A percentile compares a stretch with the other conserved stretches of the same genome.
phyloP scores from a whole-genome alignment of 2,888 invertebrate species.

The Spodoptera littoralis region DNA sequence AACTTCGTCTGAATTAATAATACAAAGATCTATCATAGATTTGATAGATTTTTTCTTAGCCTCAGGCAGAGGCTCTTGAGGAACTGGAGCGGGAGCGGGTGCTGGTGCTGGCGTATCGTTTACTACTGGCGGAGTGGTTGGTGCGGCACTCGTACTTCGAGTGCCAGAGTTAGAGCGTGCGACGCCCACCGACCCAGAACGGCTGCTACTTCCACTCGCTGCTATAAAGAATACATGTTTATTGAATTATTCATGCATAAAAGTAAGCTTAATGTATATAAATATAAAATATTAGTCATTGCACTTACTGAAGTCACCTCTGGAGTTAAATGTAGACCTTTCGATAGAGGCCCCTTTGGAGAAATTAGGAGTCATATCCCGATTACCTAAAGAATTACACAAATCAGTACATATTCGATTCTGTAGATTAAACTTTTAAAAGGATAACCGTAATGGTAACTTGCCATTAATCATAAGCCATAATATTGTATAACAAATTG shows the following conservation, averaged over 20 bases:
- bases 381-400: conserved; percentile 69
- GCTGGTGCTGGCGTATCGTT: conserved; percentile 50
- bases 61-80: conserved; percentile 75
- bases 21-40: conserved; percentile 71
- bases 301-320: conserved; percentile 80
- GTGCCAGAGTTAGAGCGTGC: conserved; percentile 74
- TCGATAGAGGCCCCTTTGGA: conserved; percentile 86
- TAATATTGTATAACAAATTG: too few species aligned
- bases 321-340: conserved; percentile 83
- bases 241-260: not conserved
- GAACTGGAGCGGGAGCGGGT: conserved; percentile 47
- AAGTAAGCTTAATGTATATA: too few species aligned
- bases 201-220: conserved; percentile 66
- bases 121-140: conserved; percentile 56
- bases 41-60: conserved; percentile 75
- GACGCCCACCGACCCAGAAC: conserved; percentile 75
- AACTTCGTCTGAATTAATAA: conserved; percentile 73
- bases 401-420: not conserved
- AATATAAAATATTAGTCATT: too few species aligned
- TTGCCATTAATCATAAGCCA: too few species aligned
- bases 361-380: conserved; percentile 76
- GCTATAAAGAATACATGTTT: conserved; percentile 16
- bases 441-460: too few species aligned
- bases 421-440: not conserved
- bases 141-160: conserved; percentile 65